Conservation (phyloP, 2,888 invertebrate genomes). For the Thelaira solivaga region DNA sequence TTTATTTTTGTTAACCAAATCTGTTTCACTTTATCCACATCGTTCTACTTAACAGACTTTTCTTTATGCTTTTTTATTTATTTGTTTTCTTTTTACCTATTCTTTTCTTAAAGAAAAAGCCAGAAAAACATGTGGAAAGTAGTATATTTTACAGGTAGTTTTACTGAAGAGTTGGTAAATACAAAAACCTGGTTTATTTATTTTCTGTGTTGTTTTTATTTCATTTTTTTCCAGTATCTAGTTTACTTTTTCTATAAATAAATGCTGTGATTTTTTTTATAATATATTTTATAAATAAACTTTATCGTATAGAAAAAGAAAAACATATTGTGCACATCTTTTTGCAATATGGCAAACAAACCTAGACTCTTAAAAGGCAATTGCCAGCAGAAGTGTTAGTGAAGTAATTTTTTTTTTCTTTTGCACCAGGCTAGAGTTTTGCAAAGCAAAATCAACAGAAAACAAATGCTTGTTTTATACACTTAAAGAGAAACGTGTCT, state of each 20-base stretch:
- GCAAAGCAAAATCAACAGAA: no score
- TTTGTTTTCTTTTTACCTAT: not conserved
- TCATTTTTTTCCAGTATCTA: not conserved
- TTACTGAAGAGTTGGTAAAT: constrained; percentile 34
- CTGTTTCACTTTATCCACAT: constrained; percentile 26
- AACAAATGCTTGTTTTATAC: no score
- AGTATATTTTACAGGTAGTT: constrained; percentile 37
- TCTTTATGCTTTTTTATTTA: not conserved
- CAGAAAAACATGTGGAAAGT: constrained; percentile 33
- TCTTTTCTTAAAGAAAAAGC: not conserved
- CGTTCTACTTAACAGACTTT: constrained; percentile 38
- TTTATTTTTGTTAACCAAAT: constrained; percentile 18
- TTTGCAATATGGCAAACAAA: not conserved
- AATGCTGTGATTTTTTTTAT: no score
- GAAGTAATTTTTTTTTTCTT: not conserved
- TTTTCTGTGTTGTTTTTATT: not conserved
- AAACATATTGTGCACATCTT: not conserved
- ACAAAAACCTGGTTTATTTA: constrained; percentile 29
- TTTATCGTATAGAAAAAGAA: not conserved
- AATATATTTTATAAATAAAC: constrained; percentile 32
- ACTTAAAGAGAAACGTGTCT: no score
- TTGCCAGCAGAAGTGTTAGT: not conserved
- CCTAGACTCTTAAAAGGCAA: not conserved
- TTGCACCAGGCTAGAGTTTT: not conserved
- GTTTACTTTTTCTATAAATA: no score